Base-by-base conservation (phyloP, 2,113 vertebrate species). In the Oreotrochilus melanogaster region DNA sequence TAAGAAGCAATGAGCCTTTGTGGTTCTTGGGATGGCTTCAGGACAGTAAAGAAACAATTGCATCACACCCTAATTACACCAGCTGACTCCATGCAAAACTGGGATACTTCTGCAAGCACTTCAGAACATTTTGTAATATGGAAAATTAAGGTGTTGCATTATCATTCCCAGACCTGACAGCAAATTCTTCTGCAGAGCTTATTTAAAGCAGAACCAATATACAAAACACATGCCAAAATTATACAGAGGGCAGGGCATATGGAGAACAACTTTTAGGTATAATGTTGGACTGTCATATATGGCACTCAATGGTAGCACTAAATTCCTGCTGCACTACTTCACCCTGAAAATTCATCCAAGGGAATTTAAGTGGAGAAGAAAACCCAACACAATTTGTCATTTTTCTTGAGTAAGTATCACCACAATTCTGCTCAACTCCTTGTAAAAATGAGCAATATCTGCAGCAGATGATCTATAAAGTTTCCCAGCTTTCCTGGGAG, bases 111-210 rank as follows among this genome's bases (percentile, higher is more conserved):
- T 80, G 82, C 79, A 88, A 85, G 86, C 57, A 54, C 76, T 85
- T 88, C 73, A 89, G 90, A 76, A 93, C 27, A 35, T 83, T 93
- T 78, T 66, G 64, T 75, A 93, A 89, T 51, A 85, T 27, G 73
- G 76, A 93, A 93, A 93, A 96, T 85, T 51, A 95, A 89, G 78
- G 87, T 93, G 83, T 83, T 93, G 39, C 50, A 58, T 89, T 87
- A n/a, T 75, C 58, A 70, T 93, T 84, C 53, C 78, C 71, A 78
- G 75, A 72, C 48, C 33, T 47, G 42, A 79, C 22, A 94, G 48
- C 9, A 80, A 82, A 5, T 64, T 89, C 50, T 89, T 79, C 45
- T 83, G 70, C 86, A 88, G 48, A 84, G 57, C 43, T 91, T 57
- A 79, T 88, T 88, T 84, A 65, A 96, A 82, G n/a, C 13, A 85